phyloP scores from a whole-genome alignment of 2,113 vertebrate species.

The Petromus typicus region DNA sequence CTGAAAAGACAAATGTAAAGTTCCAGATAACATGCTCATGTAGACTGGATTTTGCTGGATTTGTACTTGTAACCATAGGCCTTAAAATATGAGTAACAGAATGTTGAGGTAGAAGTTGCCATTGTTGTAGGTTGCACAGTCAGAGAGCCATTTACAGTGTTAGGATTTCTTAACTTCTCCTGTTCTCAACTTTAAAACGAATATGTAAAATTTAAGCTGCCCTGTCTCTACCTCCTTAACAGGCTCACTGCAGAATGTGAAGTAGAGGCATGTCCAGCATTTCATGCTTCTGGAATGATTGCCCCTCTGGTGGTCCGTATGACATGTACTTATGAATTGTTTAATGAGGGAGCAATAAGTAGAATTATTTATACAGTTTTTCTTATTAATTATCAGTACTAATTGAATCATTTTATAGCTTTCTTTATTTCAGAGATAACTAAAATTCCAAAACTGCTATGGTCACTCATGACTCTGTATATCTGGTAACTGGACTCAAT shows the following conservation, averaged over 20 bases:
- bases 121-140: background rate
- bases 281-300: background rate
- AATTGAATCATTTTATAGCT: conserved; percentile 4
- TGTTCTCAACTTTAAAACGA: background rate
- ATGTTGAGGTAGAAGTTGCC: background rate
- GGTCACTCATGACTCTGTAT: background rate
- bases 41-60: background rate
- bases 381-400: background rate
- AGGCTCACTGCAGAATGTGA: background rate
- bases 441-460: background rate
- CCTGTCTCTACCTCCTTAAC: background rate
- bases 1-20: background rate
- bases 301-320: background rate
- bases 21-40: fast-evolving
- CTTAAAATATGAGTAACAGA: background rate
- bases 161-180: background rate
- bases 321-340: background rate
- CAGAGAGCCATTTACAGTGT: background rate
- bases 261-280: background rate
- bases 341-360: conserved; percentile 34
- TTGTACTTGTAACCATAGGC: background rate
- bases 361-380: conserved; percentile 38
- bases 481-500: background rate
- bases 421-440: conserved; percentile 53
- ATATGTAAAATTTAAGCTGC: background rate